Conservation (phyloP, 2,113 vertebrate genomes). For the Vidua macroura region DNA sequence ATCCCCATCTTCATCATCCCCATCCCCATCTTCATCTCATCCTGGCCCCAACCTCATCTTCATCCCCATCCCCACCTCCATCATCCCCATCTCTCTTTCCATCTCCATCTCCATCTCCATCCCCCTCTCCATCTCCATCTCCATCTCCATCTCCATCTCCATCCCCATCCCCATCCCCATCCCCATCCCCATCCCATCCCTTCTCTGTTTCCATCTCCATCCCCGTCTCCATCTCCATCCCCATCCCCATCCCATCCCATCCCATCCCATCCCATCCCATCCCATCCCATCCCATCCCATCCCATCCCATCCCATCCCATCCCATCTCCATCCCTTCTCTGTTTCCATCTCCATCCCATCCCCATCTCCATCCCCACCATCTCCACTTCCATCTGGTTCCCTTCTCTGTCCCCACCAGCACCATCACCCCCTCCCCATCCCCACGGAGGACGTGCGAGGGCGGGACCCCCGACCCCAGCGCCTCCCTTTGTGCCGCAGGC, state of each 20-base stretch:
- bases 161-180: not conserved
- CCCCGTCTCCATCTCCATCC: not conserved
- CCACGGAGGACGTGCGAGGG: not conserved
- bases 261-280: not conserved
- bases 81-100: not conserved
- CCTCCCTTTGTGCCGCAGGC: constrained; percentile 25
- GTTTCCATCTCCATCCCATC: no score
- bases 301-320: no score
- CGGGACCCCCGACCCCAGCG: rapidly evolving
- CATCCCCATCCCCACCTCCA: no score
- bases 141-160: not conserved
- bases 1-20: not conserved
- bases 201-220: not conserved
- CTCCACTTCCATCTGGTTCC: no score
- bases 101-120: not conserved
- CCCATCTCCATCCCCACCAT: not conserved
- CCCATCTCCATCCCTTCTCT: no score
- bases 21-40: no score
- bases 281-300: no score
- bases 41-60: no score
- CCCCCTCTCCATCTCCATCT: not conserved
- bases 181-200: not conserved
- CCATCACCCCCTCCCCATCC: no score
- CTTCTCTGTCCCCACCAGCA: not conserved
- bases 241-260: not conserved